Evolutionary conservation across 2,797 vertebrate species (phyloP).

Genomic region (Periparus ater): DNA sequence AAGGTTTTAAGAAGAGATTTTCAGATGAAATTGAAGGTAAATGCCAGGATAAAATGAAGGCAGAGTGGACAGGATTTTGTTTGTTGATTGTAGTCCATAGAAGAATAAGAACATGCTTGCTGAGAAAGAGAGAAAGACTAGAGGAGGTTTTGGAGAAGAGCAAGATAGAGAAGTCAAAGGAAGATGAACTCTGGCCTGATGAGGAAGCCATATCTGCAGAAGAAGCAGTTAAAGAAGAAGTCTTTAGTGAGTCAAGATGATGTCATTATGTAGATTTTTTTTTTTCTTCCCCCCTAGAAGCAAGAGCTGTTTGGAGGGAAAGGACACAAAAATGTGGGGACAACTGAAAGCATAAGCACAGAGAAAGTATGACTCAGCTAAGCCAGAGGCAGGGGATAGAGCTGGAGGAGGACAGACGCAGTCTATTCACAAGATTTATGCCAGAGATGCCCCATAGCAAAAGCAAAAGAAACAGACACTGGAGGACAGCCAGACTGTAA

Average conservation of each 20-base stretch:
- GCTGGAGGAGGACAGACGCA: not conserved
- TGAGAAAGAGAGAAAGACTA: not conserved
- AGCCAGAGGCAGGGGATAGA: not conserved
- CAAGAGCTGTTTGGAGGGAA: not conserved
- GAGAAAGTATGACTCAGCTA: not conserved
- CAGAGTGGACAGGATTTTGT: not conserved
- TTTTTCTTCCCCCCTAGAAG: not conserved
- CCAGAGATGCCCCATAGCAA: not conserved
- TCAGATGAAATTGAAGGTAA: not conserved
- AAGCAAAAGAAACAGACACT: not conserved
- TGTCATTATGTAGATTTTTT: not conserved
- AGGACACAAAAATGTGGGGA: not conserved
- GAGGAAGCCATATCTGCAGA: not conserved
- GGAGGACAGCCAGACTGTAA: conserved; percentile 24
- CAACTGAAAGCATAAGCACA: not conserved
- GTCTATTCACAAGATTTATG: not conserved
- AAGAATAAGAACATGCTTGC: not conserved
- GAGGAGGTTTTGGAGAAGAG: not conserved
- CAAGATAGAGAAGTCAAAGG: not conserved
- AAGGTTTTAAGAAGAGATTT: not conserved
- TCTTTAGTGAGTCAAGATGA: not conserved
- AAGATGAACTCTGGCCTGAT: not conserved
- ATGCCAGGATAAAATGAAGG: not conserved
- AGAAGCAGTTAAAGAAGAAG: not conserved
- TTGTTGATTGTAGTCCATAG: not conserved